Base-by-base conservation (phyloP, 2,888 invertebrate species). In the Eupelmus urozonus region DNA sequence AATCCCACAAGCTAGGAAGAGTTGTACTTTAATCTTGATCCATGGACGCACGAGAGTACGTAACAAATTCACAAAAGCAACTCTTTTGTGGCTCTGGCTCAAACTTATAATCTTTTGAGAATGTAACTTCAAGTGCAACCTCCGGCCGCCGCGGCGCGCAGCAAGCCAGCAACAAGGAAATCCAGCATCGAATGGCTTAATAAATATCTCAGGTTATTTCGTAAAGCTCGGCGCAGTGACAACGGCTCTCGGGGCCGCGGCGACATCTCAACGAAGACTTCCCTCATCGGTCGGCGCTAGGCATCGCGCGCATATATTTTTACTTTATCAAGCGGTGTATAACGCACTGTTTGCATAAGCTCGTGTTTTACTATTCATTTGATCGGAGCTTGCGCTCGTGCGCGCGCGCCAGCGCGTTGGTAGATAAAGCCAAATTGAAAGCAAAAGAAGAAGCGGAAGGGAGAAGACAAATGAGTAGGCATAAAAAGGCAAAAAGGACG, bases 381-480 rank as follows among this genome's bases (percentile, higher is more conserved):
- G 3, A 45, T 34, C 34, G n/a, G n/a, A n/a, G n/a, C 34, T 34
- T 9, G 3, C 34, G 66, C 53, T 42, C 7, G 55, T 9, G 20
- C 9, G 25, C 1, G 27, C 45, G 57, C 4, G 5, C 20, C 42
- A 11, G 23, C n/a, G 25, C 57, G 53, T 18, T 13, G 11, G 4
- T 55, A 42, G 51, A 57, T 63, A 70, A 70, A 65, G 25, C 51
- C 13, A 45, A 72, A 77, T 76, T 59, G 66, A 72, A 72, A 66
- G 59, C 23, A 77, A 65, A 70, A 66, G 29, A 23, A 49, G 55
- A 51, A 65, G 63, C 34, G 25, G 71, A 34, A 57, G 78, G 74
- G 67, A 29, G 20, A 73, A 73, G 69, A 78, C 75, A 75, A 78
- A 78, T 75, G 74, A 71, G 74, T 23, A 34, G 60, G 42, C 40